Evolutionary conservation across 1,140 invertebrate species (phyloP).

Genomic region (Tribolium castaneum): DNA sequence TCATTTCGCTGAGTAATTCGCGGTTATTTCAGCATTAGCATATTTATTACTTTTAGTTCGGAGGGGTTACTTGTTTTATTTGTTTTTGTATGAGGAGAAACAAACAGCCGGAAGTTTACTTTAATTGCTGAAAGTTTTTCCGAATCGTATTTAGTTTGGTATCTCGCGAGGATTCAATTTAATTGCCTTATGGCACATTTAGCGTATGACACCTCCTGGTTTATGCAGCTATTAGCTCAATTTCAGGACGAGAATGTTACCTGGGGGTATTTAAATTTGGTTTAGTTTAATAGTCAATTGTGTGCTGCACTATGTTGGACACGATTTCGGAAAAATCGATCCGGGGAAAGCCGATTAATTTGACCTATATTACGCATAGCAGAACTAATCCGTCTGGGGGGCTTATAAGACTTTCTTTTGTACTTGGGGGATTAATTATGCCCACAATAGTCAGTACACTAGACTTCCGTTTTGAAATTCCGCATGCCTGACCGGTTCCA

Average conservation of each 20-base stretch:
- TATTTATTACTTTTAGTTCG: not conserved
- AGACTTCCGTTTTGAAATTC: constrained; percentile 13
- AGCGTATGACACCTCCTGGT: constrained; percentile 2
- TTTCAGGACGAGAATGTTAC: constrained; percentile 12
- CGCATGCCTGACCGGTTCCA: constrained; percentile 14
- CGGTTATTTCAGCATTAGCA: not conserved
- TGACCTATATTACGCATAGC: constrained; percentile 29
- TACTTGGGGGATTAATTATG: constrained; percentile 29
- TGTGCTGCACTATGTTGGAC: not conserved
- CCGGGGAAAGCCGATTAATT: constrained; percentile 25
- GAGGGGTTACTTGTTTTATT: not conserved
- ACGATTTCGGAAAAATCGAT: not conserved
- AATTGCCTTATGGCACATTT: constrained; percentile 32
- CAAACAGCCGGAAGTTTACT: not conserved
- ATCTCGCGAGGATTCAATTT: constrained; percentile 1
- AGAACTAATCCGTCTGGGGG: constrained; percentile 1
- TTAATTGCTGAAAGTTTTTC: not conserved
- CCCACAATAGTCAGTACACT: constrained; percentile 17
- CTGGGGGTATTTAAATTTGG: constrained; percentile 13
- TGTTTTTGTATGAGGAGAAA: not conserved
- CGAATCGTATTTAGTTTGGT: not conserved
- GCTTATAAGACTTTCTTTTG: constrained; percentile 18
- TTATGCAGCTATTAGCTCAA: constrained; percentile 14
- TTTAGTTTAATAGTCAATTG: constrained; percentile 6
- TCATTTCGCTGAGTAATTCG: not conserved